These are phyloP conservation scores for Acromyrmex charruanus DNA, from an alignment of 1,140 invertebrate species.

Conservation along the genomic window DNA sequence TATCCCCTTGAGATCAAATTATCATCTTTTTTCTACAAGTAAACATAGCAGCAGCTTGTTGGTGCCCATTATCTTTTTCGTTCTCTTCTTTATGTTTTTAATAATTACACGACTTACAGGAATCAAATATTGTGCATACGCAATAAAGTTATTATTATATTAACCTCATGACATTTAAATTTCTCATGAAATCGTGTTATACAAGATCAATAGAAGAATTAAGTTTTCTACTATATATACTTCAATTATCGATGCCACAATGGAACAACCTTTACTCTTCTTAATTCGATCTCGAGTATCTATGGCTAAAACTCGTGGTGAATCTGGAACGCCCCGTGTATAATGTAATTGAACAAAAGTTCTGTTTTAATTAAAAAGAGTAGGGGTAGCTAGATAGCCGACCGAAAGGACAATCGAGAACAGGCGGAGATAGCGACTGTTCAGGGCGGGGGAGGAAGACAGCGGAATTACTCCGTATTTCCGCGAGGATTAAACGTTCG, in stretches of 20 bases:
- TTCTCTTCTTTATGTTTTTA: not conserved
- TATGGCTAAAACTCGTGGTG: conserved; percentile 4
- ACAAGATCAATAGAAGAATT: not conserved
- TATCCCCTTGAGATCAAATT: not conserved
- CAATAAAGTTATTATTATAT: not conserved
- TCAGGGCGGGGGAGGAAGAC: conserved; percentile 7
- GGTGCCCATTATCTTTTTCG: not conserved
- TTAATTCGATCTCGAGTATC: conserved; percentile 20
- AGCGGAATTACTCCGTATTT: conserved; percentile 60
- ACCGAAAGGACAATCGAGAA: conserved; percentile 50
- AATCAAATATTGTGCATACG: not conserved
- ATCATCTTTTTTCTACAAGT: not conserved
- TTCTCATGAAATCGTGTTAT: conserved; percentile 1
- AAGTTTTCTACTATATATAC: not conserved
- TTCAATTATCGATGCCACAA: conserved; percentile 25
- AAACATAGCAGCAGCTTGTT: not conserved
- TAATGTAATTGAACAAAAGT: conserved; percentile 59
- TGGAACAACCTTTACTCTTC: conserved; percentile 1
- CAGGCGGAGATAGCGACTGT: conserved; percentile 17
- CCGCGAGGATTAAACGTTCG: conserved; percentile 58
- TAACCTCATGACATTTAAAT: not conserved
- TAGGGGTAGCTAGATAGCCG: not conserved
- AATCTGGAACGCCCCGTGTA: conserved; percentile 14
- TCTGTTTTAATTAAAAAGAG: conserved; percentile 59
- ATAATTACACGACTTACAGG: not conserved